These are phyloP conservation scores for Polyergus mexicanus DNA, from an alignment of 1,140 invertebrate species.

Conservation along the genomic window DNA sequence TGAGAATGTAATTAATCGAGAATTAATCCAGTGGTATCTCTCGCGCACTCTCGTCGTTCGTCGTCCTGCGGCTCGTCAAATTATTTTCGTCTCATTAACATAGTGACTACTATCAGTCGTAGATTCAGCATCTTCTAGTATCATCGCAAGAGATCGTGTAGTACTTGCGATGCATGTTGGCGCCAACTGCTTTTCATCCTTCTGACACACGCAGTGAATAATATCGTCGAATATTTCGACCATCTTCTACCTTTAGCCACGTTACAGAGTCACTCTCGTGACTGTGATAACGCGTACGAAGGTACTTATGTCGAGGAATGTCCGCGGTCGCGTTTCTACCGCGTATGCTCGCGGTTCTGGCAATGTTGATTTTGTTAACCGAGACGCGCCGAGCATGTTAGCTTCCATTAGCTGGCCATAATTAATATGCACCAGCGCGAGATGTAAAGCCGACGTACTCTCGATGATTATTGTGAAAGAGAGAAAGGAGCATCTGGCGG, in stretches of 20 bases:
- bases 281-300: background rate
- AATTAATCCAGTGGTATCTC: too few species aligned
- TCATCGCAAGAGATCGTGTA: background rate
- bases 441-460: constrained; percentile 43
- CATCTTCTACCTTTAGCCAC: background rate
- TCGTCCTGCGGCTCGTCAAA: too few species aligned
- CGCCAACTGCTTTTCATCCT: background rate
- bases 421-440: constrained; percentile 64
- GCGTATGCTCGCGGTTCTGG: background rate
- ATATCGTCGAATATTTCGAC: background rate
- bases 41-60: too few species aligned
- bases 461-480: constrained; percentile 74
- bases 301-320: background rate
- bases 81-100: background rate
- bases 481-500: constrained; percentile 76
- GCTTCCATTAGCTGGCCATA: constrained; percentile 46
- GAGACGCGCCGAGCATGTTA: constrained; percentile 24
- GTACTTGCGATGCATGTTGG: background rate
- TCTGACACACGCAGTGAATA: background rate
- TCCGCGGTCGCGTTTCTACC: constrained; percentile 8
- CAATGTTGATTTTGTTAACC: constrained; percentile 28
- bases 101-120: constrained; percentile 43
- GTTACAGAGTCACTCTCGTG: background rate
- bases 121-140: constrained; percentile 8
- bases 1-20: too few species aligned